phyloP scores from a whole-genome alignment of 2,888 invertebrate genomes.

The Noctua janthe region DNA sequence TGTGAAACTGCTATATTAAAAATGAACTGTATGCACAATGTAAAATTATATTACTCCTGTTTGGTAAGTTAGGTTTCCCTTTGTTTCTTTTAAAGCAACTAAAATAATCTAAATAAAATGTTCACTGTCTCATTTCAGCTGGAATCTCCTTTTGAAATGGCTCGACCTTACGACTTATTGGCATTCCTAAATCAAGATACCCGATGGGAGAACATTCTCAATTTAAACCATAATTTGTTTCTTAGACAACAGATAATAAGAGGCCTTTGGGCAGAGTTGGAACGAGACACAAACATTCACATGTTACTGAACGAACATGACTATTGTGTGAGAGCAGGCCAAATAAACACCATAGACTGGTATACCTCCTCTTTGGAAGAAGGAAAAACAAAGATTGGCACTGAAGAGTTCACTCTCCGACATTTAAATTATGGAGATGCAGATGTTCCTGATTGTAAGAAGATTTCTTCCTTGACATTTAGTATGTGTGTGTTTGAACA shows the following conservation, averaged over 20 bases:
- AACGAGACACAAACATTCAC: slow-evolving; percentile 91
- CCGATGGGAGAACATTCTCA: slow-evolving; percentile 91
- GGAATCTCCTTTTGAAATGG: slow-evolving; percentile 93
- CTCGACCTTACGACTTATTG: slow-evolving; percentile 93
- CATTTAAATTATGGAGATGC: slow-evolving; percentile 73
- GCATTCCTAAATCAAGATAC: slow-evolving; percentile 94
- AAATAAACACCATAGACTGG: slow-evolving; percentile 92
- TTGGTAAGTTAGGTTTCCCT: too few relatives aligned
- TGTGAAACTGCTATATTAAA: neutral
- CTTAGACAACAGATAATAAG: slow-evolving; percentile 92
- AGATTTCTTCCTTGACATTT: slow-evolving; percentile 87
- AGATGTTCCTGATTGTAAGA: slow-evolving; percentile 92
- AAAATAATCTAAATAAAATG: neutral
- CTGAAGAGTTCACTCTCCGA: slow-evolving; percentile 74
- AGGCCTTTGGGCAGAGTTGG: slow-evolving; percentile 89
- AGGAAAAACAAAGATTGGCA: slow-evolving; percentile 85
- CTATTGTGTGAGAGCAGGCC: slow-evolving; percentile 92
- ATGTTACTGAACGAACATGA: slow-evolving; percentile 91
- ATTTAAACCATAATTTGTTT: slow-evolving; percentile 91
- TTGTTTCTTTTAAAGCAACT: neutral
- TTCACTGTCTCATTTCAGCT: slow-evolving; percentile 85
- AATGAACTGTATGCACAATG: neutral
- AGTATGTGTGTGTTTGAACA: slow-evolving; percentile 87
- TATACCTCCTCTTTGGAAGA: slow-evolving; percentile 91
- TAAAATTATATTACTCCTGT: neutral